These are phyloP conservation scores for Seriola rivoliana DNA, from an alignment of 2,113 vertebrate species.

Conservation along the genomic window DNA sequence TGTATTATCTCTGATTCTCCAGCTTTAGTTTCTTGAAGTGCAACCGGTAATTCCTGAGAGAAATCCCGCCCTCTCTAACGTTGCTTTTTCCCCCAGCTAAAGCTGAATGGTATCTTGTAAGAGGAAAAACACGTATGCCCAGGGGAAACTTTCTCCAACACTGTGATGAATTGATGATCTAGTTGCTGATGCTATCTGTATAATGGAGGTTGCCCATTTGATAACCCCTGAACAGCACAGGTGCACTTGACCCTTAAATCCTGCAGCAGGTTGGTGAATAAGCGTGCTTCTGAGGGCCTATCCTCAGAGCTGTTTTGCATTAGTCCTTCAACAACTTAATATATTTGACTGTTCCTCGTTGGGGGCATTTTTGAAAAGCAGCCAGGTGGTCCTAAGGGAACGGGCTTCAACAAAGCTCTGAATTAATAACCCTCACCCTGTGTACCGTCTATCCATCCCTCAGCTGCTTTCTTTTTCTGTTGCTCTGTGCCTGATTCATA, in stretches of 20 bases:
- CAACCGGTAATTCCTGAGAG: slow-evolving; percentile 9
- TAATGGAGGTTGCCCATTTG: slow-evolving; percentile 42
- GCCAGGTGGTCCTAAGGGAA: slow-evolving; percentile 51
- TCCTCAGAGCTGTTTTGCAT: slow-evolving; percentile 48
- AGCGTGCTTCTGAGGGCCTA: not conserved
- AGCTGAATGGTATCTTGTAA: slow-evolving; percentile 12
- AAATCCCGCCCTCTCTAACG: not conserved
- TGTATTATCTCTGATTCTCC: not conserved
- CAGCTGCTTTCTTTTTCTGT: slow-evolving; percentile 13
- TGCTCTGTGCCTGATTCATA: slow-evolving; percentile 33
- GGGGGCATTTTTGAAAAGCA: slow-evolving; percentile 39
- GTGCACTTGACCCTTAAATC: slow-evolving; percentile 26
- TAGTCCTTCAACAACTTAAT: slow-evolving; percentile 43
- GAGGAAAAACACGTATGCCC: slow-evolving; percentile 11
- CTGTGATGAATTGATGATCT: slow-evolving; percentile 43
- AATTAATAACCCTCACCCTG: slow-evolving; percentile 64
- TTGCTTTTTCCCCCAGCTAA: too few relatives aligned
- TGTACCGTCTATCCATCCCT: slow-evolving; percentile 54
- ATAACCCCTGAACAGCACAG: slow-evolving; percentile 22
- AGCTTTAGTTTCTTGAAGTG: not conserved
- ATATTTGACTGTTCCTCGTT: slow-evolving; percentile 21
- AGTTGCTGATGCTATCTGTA: slow-evolving; percentile 32
- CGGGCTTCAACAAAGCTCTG: slow-evolving; percentile 52
- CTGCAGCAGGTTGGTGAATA: slow-evolving; percentile 12
- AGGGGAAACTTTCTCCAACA: slow-evolving; percentile 19